phyloP scores from a whole-genome alignment of 2,113 vertebrate species.

The Solea senegalensis region DNA sequence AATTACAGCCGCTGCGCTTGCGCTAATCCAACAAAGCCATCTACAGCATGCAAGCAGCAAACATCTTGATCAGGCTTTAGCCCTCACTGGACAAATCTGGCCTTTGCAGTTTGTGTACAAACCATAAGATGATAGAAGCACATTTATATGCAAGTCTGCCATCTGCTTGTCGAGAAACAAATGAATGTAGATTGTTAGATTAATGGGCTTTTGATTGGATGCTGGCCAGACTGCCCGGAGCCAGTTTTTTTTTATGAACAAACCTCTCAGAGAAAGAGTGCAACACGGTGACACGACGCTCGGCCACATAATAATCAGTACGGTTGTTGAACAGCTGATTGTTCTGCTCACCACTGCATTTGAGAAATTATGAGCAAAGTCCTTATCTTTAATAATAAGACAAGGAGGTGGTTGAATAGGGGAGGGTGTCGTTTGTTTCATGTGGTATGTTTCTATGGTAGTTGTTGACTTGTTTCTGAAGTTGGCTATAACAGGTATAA shows the following conservation, averaged over 20 bases:
- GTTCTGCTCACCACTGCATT: constrained; percentile 19
- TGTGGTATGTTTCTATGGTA: background rate
- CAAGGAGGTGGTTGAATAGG: background rate
- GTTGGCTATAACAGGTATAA: no score
- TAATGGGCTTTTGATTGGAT: constrained; percentile 75
- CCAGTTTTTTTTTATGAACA: no score
- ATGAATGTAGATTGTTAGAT: constrained; percentile 64
- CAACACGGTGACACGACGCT: constrained; percentile 21
- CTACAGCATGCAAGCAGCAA: constrained; percentile 11
- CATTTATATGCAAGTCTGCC: constrained; percentile 56
- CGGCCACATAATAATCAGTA: constrained; percentile 20
- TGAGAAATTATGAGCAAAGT: constrained; percentile 5
- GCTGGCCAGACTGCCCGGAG: constrained; percentile 58
- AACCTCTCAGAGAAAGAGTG: constrained; percentile 50
- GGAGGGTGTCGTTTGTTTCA: background rate
- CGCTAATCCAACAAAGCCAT: constrained; percentile 9
- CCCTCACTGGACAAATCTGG: constrained; percentile 9
- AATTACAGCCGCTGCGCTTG: background rate
- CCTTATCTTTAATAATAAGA: constrained; percentile 1
- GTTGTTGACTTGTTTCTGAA: no score
- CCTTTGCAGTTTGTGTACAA: constrained; percentile 25
- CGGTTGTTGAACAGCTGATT: constrained; percentile 11
- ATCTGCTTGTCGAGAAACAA: constrained; percentile 72
- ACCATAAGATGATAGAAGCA: constrained; percentile 15
- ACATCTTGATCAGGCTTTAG: constrained; percentile 36